Conservation (phyloP, 2,113 vertebrate genomes). For the Acrocephalus arundinaceus region DNA sequence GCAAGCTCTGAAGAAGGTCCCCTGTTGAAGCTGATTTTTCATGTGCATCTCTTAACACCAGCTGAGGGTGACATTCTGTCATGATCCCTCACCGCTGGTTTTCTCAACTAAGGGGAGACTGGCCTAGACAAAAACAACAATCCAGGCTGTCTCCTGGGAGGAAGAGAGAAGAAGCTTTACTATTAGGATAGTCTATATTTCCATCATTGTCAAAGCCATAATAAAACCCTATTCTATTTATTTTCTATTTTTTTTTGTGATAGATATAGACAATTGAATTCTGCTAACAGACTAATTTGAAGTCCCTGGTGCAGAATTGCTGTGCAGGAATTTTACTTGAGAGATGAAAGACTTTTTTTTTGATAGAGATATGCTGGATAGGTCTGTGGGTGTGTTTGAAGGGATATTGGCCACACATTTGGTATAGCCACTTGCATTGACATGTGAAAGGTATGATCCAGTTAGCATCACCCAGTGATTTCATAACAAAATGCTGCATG, state of each 20-base stretch:
- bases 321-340: background rate
- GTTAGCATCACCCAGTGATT: background rate
- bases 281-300: background rate
- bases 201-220: background rate
- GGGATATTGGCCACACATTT: background rate
- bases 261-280: background rate
- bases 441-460: background rate
- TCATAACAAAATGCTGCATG: background rate
- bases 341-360: background rate
- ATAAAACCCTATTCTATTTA: background rate
- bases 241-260: background rate
- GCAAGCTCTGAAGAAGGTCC: background rate
- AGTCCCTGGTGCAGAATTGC: background rate
- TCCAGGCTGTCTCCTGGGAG: background rate
- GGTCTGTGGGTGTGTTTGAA: background rate
- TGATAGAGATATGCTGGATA: background rate
- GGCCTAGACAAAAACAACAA: background rate
- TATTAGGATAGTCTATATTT: background rate
- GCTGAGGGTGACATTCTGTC: background rate
- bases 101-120: background rate
- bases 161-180: background rate
- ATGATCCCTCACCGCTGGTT: background rate
- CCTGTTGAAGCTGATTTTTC: background rate
- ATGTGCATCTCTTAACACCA: background rate
- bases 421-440: background rate